Percentiles rank a stretch among this genome's conserved stretches.
These are phyloP conservation scores for Chiroxiphia lanceolata DNA, from an alignment of 2,797 vertebrate species.

Conservation along the genomic window DNA sequence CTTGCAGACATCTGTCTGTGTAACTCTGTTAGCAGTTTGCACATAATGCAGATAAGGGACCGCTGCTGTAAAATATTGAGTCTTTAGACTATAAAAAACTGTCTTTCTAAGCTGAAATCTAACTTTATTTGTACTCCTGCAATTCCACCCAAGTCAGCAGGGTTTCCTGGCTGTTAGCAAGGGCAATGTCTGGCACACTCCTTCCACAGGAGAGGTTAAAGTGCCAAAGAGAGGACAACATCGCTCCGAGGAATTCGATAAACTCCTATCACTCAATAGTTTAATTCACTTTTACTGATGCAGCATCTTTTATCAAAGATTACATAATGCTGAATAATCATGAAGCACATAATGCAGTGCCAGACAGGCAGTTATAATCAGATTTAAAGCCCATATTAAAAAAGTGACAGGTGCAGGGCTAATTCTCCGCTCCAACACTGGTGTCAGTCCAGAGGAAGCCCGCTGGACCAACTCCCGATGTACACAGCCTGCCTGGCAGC, in stretches of 20 bases:
- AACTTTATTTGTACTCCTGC: constrained; percentile 31
- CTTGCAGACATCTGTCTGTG: not conserved
- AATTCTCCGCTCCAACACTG: not conserved
- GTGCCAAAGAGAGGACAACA: constrained; percentile 47
- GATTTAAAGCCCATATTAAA: constrained; percentile 60
- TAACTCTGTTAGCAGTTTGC: not conserved
- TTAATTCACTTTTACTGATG: constrained; percentile 57
- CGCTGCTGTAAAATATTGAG: not conserved
- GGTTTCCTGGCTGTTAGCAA: constrained; percentile 47
- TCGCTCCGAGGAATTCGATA: constrained; percentile 10
- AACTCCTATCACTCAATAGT: constrained; percentile 65
- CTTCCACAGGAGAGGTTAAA: constrained; percentile 44
- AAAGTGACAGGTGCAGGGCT: constrained; percentile 38
- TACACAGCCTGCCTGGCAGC: not conserved
- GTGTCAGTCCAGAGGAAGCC: not conserved
- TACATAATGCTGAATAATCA: constrained; percentile 68
- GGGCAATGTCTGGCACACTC: not conserved
- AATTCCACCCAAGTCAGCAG: constrained; percentile 54
- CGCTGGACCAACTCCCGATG: not conserved
- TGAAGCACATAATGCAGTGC: constrained; percentile 37
- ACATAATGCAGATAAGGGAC: constrained; percentile 26
- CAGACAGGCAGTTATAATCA: constrained; percentile 63
- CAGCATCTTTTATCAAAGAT: constrained; percentile 69
- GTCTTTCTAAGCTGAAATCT: constrained; percentile 56
- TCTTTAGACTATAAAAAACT: constrained; percentile 26